These are phyloP conservation scores for Enteromius mattozi DNA, from an alignment of 2,797 vertebrate species.

Conservation along the genomic window DNA sequence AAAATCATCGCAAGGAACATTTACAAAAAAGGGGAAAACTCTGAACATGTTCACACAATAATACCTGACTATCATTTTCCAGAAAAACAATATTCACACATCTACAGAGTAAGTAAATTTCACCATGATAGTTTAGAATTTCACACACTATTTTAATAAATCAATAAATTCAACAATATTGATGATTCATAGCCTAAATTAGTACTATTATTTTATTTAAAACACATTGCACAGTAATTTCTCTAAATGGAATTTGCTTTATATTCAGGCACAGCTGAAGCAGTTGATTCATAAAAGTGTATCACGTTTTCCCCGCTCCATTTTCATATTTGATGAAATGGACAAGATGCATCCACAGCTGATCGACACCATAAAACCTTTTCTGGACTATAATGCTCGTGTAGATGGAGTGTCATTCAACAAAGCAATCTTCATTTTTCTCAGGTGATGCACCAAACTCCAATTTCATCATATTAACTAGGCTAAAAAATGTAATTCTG, in stretches of 20 bases:
- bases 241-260: neutral
- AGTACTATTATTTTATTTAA: no score
- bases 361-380: neutral
- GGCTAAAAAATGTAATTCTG: no score
- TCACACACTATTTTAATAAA: no score
- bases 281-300: neutral
- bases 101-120: slow-evolving; percentile 17
- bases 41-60: neutral
- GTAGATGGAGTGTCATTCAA: neutral
- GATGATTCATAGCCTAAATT: no score
- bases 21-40: neutral
- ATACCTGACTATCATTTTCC: neutral
- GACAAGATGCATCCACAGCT: neutral
- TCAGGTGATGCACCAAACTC: neutral
- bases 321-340: slow-evolving; percentile 41
- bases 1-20: slow-evolving; percentile 36
- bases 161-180: no score
- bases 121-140: no score
- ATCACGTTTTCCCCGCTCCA: neutral
- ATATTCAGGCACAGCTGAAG: slow-evolving; percentile 13
- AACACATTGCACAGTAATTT: neutral
- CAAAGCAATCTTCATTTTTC: slow-evolving; percentile 12
- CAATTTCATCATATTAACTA: no score
- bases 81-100: neutral
- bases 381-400: neutral